Evolutionary conservation across 2,113 vertebrate species (phyloP).

Genomic region (Origma solitaria): DNA sequence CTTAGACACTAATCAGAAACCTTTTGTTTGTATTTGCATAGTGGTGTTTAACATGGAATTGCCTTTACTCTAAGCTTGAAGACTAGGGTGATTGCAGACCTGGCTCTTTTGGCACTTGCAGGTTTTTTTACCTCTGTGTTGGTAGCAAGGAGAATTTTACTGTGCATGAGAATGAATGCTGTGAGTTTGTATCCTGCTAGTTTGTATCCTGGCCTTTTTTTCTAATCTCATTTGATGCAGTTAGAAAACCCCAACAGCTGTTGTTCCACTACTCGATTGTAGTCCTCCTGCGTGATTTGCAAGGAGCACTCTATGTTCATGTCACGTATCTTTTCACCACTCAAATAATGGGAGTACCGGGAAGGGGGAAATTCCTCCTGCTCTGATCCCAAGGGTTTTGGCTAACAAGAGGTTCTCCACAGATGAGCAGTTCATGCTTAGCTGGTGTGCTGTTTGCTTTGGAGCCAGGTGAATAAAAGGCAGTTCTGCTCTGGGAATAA

Average conservation of each 20-base stretch:
- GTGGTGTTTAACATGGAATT: not conserved
- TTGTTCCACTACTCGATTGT: rapidly evolving
- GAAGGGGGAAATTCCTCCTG: not conserved
- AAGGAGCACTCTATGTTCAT: not conserved
- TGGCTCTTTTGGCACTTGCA: not conserved
- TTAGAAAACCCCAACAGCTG: not conserved
- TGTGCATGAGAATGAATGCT: not conserved
- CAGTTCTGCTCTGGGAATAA: not conserved
- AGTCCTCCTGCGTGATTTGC: not conserved
- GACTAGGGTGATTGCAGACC: not conserved
- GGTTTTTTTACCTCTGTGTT: not conserved
- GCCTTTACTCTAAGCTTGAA: not conserved
- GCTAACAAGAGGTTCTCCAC: not conserved
- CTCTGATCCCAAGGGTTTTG: not conserved
- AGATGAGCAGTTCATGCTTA: not conserved
- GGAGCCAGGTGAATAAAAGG: not conserved
- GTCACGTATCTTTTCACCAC: not conserved
- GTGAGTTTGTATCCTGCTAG: not conserved
- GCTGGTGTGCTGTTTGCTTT: not conserved
- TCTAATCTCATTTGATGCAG: not conserved
- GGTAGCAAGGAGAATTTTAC: not conserved
- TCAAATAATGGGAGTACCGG: not conserved
- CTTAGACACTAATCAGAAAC: not conserved
- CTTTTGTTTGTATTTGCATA: not conserved
- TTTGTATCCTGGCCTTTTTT: not conserved